Evolutionary conservation across 2,888 invertebrate species (phyloP).

Genomic region (Drosophila subsilvestris): DNA sequence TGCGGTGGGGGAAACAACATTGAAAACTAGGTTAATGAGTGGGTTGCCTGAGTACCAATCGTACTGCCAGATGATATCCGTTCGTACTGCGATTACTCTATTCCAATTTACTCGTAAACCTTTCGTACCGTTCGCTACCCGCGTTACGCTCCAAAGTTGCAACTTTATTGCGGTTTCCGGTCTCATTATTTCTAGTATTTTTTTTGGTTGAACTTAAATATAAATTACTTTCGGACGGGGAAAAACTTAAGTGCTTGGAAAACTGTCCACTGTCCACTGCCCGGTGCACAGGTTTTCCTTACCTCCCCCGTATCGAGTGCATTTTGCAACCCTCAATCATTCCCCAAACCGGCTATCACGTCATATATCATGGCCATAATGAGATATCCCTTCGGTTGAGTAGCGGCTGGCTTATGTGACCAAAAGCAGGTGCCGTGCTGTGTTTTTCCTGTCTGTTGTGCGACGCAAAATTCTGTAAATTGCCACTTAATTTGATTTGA

Average conservation of each 20-base stretch:
- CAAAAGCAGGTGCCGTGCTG: constrained; percentile 55
- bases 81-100: too few relatives aligned
- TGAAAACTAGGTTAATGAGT: constrained; percentile 68
- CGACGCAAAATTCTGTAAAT: constrained; percentile 16
- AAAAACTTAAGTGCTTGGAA: constrained; percentile 49
- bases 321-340: constrained; percentile 29
- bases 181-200: constrained; percentile 52
- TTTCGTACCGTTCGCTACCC: background rate
- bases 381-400: background rate
- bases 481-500: constrained; percentile 26
- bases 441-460: background rate
- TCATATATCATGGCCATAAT: constrained; percentile 52
- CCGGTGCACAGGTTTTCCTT: background rate
- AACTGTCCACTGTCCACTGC: constrained; percentile 30
- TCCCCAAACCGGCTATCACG: constrained; percentile 16
- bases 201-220: constrained; percentile 58
- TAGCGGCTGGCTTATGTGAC: constrained; percentile 51
- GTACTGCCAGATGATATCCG: background rate
- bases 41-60: constrained; percentile 30
- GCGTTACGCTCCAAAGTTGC: constrained; percentile 67
- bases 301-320: constrained; percentile 37
- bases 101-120: background rate
- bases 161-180: constrained; percentile 64
- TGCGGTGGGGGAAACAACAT: constrained; percentile 9
- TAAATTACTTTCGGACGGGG: constrained; percentile 43